Evolutionary conservation across 2,888 invertebrate genomes (phyloP), one percentile per base, ranked within the genome.

Genomic region (Chymomyza amoena): DNA sequence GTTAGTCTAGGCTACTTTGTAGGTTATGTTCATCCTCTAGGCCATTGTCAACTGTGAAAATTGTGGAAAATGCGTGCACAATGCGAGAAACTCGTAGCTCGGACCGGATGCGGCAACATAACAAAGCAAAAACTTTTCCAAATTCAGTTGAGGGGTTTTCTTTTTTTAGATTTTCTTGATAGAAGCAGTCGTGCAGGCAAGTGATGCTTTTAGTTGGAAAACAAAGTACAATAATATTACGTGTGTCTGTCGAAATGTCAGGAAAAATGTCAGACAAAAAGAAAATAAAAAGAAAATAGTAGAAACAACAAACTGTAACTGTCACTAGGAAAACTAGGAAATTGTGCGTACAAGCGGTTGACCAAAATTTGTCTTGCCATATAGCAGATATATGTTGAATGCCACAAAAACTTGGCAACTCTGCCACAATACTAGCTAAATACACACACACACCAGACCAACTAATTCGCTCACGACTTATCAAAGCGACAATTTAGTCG

Each of bases 401-500:
- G 39, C 39, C 39, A 13, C 39, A 45, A 45, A 45, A 45, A 45
- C 39, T 45, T 45, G 39, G 13, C 39, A 45, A 13, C 13, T 13
- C 10, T 10, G 39, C 39, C 39, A 45, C 39, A 45, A 45, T 13
- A 45, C 39, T 13, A 45, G 39, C n/a, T 10, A 45, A 45, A 45
- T 13, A 45, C 3, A 13, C 39, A 45, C 39, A 13, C 10, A 0
- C 39, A 45, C 39, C 10, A 0, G 13, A 45, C 39, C 9, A 36
- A 36, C 7, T 45, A 45, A 45, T 45, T 10, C 39, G 39, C 52
- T 68, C 62, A 56, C 67, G 69, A 66, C 79, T 76, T 81, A 84
- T 84, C 84, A 86, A 82, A 82, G 81, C 84, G 87, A 84, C 87
- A 83, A 83, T 84, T 87, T 81, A 82, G 80, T 84, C 73, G 84